Conservation (phyloP, 2,888 invertebrate genomes). For the Zelleria hepariella region DNA sequence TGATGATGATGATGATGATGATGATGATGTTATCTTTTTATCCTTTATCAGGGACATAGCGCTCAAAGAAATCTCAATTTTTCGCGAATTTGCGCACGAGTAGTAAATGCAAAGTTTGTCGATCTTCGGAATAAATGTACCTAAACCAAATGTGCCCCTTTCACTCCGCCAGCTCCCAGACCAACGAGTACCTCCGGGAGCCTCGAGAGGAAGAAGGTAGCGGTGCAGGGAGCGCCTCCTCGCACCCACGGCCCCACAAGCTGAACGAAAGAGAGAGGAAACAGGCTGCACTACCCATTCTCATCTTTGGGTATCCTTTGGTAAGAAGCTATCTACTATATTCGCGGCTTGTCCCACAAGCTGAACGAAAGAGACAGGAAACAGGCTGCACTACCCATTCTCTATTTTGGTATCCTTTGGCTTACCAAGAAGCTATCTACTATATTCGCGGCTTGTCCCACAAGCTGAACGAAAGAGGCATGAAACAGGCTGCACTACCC, state of each 20-base stretch:
- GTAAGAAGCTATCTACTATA: no score
- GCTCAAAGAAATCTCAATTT: no score
- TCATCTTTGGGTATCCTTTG: slow-evolving; percentile 91
- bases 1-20: no score
- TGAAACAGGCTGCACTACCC: slow-evolving; percentile 90
- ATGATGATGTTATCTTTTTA: no score
- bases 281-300: slow-evolving; percentile 90
- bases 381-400: slow-evolving; percentile 90
- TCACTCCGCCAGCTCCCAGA: slow-evolving; percentile 83
- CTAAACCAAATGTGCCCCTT: no score
- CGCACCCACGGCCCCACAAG: slow-evolving; percentile 61
- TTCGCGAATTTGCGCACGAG: no score
- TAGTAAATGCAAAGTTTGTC: no score
- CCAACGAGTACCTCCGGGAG: slow-evolving; percentile 83
- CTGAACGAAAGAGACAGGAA: slow-evolving; percentile 87
- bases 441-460: no score
- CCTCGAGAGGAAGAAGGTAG: slow-evolving; percentile 58
- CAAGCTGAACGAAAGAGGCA: slow-evolving; percentile 82
- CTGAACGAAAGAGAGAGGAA: slow-evolving; percentile 87
- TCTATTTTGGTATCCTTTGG: slow-evolving; percentile 91
- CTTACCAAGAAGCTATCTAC: no score
- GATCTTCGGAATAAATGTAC: no score
- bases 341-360: slow-evolving; percentile 61
- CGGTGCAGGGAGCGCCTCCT: slow-evolving; percentile 67
- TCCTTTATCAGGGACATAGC: no score